Base-by-base conservation (phyloP, 2,888 invertebrate species). In the Acanthosoma haemorrhoidale region DNA sequence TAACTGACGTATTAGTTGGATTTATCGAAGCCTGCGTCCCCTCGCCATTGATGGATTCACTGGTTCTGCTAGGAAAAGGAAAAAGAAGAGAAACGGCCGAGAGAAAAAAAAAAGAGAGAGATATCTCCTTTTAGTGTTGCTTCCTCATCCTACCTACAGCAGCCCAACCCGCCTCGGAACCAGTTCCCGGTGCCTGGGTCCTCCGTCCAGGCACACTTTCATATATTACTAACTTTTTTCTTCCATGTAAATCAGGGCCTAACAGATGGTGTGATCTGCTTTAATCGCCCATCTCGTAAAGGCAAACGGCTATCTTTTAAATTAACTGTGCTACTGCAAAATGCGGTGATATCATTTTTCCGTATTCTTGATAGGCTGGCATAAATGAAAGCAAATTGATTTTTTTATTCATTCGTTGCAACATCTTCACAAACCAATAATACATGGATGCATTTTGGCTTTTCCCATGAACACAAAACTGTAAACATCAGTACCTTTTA, bases 1-100 rank as follows among this genome's bases (percentile, higher is more conserved):
- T 51, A 51, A 51, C 51, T 51, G 51, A 51, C 51, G 51, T 51
- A 51, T 51, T n/a, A n/a, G n/a, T n/a, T n/a, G n/a, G n/a, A n/a
- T n/a, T n/a, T 25, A 51, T 51, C 51, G 51, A 25, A 51, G 29
- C 51, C 51, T 25, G 29, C 51, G 51, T 51, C 51, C 25, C 51
- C 43, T 25, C 25, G 51, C 51, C 51, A 51, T 51, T 51, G 51
- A 51, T 51, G 51, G 51, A 51, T 51, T 51, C 51, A 51, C 51
- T 3, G 51, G 51, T 51, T 51, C 51, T 51, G 51, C 51, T 51
- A 51, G 51, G 43, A 43, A 43, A 51, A 51, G 51, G 51, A 51
- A 51, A 51, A 51, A 51, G 51, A 51, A 51, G 29, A 21, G 25
- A 25, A 51, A 25, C 25, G 51, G 32, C 5, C 9, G 25, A 15